Base-by-base conservation (phyloP, 1,140 invertebrate species). In the Halesus radiatus region DNA sequence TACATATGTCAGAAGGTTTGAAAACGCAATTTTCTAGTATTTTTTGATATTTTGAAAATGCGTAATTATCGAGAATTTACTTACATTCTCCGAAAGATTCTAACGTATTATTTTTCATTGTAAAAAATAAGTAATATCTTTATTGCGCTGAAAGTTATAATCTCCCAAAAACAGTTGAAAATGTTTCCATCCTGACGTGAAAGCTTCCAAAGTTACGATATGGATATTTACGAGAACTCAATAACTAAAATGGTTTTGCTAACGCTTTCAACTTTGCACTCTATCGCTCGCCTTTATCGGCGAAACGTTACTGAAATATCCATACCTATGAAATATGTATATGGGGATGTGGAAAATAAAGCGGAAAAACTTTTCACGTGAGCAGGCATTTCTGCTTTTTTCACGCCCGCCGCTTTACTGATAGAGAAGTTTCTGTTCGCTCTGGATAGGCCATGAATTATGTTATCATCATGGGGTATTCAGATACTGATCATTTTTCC, bases 221-320 rank as follows among this genome's bases (percentile, higher is more conserved):
- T 45, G 37, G 62, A 66, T 66, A 66, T 66, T 66, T 26, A 66
- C 62, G 62, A 32, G 23, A 32, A 22, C 20, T 66, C 29, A 66
- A 66, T 66, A 66, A 66, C 62, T 66, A 66, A 66, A 66, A 60
- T 60, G 56, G 62, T n/a, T 66, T 29, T 66, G 88, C 86, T 89
- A 89, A 90, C 89, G 88, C 88, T 87, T 87, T 90, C 89, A 90
- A 90, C 88, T 90, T 90, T 89, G 87, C 89, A 90, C 89, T 88
- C 86, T 87, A 87, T 80, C 81, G 81, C 81, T 50, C 53, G 74
- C 78, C 77, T 82, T 79, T 82, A 82, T 82, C 81, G 81, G 54
- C 18, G 54, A 52, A 82, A 74, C 68, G 68, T 62, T 76, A 66
- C 62, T 66, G 62, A 66, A 66, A 32, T 32, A 66, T 32, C 62